Base-by-base conservation (phyloP, 1,140 invertebrate species). In the Drosophila funebris region DNA sequence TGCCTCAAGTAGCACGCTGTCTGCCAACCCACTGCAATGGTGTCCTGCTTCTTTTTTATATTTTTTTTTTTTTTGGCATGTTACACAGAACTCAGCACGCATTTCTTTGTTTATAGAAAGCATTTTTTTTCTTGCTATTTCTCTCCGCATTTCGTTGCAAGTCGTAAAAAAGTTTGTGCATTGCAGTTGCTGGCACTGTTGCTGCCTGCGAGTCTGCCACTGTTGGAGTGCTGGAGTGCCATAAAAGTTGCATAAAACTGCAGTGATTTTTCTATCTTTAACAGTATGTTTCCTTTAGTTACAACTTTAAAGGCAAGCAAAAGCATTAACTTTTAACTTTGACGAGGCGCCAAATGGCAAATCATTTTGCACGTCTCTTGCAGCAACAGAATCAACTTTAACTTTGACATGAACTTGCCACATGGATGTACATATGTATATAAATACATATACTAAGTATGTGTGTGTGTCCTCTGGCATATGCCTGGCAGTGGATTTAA, bases 181-280 rank as follows among this genome's bases (percentile, higher is more conserved):
- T 20, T 39, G 14, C 39, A 41, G 36, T 58, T 46, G 57, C 56
- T 74, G 68, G 27, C 68, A 73, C 70, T 64, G 74, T 48, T 74
- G 64, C 58, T 74, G 44, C 31, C 60, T 54, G 44, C 53, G 73
- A 22, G 60, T 61, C 68, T 78, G 75, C 66, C 74, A 56, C n/a
- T n/a, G n/a, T n/a, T n/a, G n/a, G n/a, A n/a, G 29, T 31, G 60
- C 43, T 46, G 43, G 16, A 20, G 60, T 66, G 72, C 69, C 83
- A 78, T 82, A 88, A 82, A 87, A 87, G 83, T 88, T 87, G 82
- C 82, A 87, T 82, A 82, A 88, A 78, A 82, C 67, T 87, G 78
- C 71, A 78, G 46, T 82, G 82, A 85, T 85, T 81, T 85, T 58
- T 75, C 66, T 85, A 53, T 75, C 66, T 48, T 64, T 63, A 62